Percentiles rank a stretch among this genome's conserved stretches.
phyloP scores from a whole-genome alignment of 2,113 vertebrate genomes.

The Porphyrio hochstetteri region DNA sequence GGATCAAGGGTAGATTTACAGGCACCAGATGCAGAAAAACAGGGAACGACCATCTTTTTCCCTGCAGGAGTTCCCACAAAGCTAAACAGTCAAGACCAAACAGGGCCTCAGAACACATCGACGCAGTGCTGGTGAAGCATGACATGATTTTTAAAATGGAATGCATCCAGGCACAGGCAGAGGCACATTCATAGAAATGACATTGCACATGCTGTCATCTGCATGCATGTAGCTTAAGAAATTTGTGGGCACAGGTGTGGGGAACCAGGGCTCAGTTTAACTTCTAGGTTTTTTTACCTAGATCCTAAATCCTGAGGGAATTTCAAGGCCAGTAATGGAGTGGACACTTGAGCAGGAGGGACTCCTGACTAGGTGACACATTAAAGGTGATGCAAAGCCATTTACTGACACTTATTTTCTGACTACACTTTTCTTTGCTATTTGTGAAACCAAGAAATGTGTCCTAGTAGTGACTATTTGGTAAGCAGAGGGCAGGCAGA shows the following conservation, averaged over 20 bases:
- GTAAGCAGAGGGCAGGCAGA: not conserved
- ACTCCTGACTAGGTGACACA: not conserved
- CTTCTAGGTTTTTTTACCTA: not conserved
- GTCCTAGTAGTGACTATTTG: not conserved
- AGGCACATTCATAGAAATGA: not conserved
- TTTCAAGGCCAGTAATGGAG: not conserved
- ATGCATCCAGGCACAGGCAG: not conserved
- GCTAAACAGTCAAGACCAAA: not conserved
- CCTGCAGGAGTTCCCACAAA: not conserved
- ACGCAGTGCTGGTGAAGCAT: not conserved
- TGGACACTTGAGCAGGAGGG: not conserved
- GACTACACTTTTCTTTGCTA: not conserved
- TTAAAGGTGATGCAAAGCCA: not conserved
- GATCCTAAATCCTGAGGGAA: not conserved
- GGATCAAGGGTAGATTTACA: constrained; percentile 7
- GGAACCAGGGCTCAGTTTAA: rapidly evolving
- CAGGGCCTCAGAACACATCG: not conserved
- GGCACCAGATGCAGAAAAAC: not conserved
- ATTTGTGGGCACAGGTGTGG: not conserved
- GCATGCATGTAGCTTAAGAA: not conserved
- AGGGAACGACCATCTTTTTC: not conserved
- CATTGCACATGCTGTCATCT: not conserved
- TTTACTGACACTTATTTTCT: not conserved
- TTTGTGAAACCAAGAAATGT: not conserved
- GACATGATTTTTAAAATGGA: not conserved